Conservation (phyloP, 2,888 invertebrate genomes). For the Hirtodrosophila cameraria region DNA sequence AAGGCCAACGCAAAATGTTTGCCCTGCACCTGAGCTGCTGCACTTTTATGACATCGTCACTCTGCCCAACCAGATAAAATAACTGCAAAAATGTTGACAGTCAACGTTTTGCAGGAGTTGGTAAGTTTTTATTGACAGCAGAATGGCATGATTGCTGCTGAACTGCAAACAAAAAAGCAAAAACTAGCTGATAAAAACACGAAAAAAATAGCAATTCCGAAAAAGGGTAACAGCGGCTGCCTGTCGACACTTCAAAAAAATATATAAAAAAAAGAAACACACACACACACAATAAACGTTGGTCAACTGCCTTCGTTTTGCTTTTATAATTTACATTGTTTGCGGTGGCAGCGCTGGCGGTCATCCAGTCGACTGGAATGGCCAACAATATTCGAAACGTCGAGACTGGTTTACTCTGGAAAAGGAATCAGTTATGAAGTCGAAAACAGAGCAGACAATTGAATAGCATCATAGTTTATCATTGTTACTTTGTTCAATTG, state of each 20-base stretch:
- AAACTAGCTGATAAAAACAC: slow-evolving; percentile 28
- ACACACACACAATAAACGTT: slow-evolving; percentile 32
- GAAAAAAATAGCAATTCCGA: slow-evolving; percentile 17
- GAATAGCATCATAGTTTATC: too few species aligned
- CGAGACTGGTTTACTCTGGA: slow-evolving; percentile 28
- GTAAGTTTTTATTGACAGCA: slow-evolving; percentile 71
- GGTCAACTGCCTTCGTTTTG: slow-evolving; percentile 62
- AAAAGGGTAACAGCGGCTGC: slow-evolving; percentile 31
- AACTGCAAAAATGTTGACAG: slow-evolving; percentile 76
- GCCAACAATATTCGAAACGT: slow-evolving; percentile 29
- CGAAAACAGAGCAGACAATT: slow-evolving; percentile 11
- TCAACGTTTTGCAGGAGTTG: slow-evolving; percentile 19
- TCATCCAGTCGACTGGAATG: slow-evolving; percentile 36
- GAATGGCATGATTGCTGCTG: slow-evolving; percentile 70
- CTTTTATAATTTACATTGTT: slow-evolving; percentile 77
- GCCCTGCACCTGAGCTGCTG: slow-evolving; percentile 55
- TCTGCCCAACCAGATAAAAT: slow-evolving; percentile 61
- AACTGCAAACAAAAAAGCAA: slow-evolving; percentile 41
- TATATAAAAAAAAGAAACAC: slow-evolving; percentile 2
- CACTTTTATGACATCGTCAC: slow-evolving; percentile 59
- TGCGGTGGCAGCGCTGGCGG: slow-evolving; percentile 51
- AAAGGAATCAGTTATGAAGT: slow-evolving; percentile 15
- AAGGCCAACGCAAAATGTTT: slow-evolving; percentile 55
- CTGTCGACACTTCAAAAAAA: slow-evolving; percentile 64
- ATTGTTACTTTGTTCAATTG: too few species aligned